Percentiles rank a stretch among this genome's conserved stretches.
These are phyloP conservation scores for Chiloscyllium punctatum DNA, from an alignment of 2,797 vertebrate species.

Conservation along the genomic window DNA sequence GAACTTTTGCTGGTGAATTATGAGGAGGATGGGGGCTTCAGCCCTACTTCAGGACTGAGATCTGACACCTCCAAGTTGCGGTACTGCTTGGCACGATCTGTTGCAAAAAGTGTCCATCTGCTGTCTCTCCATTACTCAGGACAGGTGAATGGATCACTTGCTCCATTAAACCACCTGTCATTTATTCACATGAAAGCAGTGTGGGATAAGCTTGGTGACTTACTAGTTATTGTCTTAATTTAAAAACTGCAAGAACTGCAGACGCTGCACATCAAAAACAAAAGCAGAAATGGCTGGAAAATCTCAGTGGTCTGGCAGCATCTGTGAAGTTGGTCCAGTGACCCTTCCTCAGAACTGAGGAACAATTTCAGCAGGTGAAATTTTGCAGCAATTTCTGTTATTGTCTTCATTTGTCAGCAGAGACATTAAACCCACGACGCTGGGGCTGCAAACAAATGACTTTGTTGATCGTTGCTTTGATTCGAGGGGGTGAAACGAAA, in stretches of 20 bases:
- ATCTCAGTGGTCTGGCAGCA: too few relatives aligned
- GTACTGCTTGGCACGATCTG: background rate
- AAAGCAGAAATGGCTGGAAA: too few relatives aligned
- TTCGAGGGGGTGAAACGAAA: too few relatives aligned
- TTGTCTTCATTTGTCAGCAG: background rate
- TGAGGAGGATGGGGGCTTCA: background rate
- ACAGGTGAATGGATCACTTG: background rate
- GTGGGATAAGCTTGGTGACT: background rate
- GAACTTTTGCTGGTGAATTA: too few relatives aligned
- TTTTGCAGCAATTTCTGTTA: background rate
- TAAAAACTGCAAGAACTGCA: too few relatives aligned
- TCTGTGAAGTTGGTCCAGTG: too few relatives aligned
- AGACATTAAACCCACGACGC: background rate
- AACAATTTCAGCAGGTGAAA: too few relatives aligned
- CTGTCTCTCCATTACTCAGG: background rate
- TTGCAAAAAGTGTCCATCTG: background rate
- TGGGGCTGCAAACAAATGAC: background rate
- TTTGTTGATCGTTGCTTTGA: too few relatives aligned
- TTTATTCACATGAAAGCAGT: background rate
- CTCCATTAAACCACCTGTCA: background rate
- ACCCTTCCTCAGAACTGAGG: too few relatives aligned
- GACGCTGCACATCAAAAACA: too few relatives aligned
- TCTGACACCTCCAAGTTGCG: background rate
- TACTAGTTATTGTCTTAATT: background rate
- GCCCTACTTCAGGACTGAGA: background rate